Evolutionary conservation across 2,888 invertebrate genomes (phyloP).

Genomic region (Erebia aethiops): DNA sequence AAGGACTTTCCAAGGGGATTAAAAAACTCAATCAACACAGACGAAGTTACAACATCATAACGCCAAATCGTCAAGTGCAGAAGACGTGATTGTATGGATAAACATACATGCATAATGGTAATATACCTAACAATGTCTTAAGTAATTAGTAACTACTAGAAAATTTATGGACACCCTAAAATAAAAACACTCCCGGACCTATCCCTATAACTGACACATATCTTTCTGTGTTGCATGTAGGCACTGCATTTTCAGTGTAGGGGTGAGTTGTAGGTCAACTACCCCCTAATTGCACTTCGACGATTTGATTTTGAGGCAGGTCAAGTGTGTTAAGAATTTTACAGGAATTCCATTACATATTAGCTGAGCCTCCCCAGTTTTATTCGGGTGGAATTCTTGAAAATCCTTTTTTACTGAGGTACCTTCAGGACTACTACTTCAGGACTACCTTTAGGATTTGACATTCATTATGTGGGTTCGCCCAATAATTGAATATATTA

Average conservation of each 20-base stretch:
- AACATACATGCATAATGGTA: background rate
- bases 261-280: slow-evolving; percentile 19
- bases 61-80: background rate
- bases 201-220: slow-evolving; percentile 55
- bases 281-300: slow-evolving; percentile 50
- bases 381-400: too few relatives aligned
- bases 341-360: too few relatives aligned
- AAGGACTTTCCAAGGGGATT: too few relatives aligned
- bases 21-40: too few relatives aligned
- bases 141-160: background rate
- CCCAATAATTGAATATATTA: too few relatives aligned
- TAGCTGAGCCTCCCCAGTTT: too few relatives aligned
- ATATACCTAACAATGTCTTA: too few relatives aligned
- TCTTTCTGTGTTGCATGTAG: slow-evolving; percentile 44
- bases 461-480: too few relatives aligned
- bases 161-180: slow-evolving; percentile 15
- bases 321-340: slow-evolving; percentile 17
- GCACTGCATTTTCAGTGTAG: slow-evolving; percentile 26
- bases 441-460: too few relatives aligned
- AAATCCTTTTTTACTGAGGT: too few relatives aligned
- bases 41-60: too few relatives aligned
- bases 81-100: background rate
- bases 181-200: slow-evolving; percentile 48
- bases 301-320: slow-evolving; percentile 48
- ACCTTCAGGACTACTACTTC: too few relatives aligned